Percentiles rank a stretch among this genome's conserved stretches.
Conservation (phyloP, 2,113 vertebrate species). For the Grammomys surdaster region DNA sequence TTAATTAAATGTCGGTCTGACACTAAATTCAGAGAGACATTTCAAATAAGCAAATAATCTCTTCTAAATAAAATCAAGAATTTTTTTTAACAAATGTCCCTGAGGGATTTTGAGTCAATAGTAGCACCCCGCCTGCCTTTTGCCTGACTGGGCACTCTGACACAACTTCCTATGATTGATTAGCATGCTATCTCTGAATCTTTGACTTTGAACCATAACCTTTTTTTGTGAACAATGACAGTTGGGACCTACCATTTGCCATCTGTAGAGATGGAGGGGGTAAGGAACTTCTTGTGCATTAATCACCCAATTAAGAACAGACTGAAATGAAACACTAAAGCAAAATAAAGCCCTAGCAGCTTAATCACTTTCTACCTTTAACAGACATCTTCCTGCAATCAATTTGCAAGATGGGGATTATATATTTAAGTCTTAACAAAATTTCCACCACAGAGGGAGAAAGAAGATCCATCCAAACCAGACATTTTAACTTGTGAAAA, state of each 20-base stretch:
- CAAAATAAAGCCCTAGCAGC: conserved; percentile 88
- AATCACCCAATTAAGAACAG: conserved; percentile 90
- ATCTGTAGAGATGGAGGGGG: conserved; percentile 87
- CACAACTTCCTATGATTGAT: conserved; percentile 90
- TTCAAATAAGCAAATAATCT: conserved; percentile 71
- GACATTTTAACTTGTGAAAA: conserved; percentile 67
- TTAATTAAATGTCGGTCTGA: conserved; percentile 62
- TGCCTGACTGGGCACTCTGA: conserved; percentile 88
- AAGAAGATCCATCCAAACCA: conserved; percentile 19
- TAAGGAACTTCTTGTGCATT: conserved; percentile 86
- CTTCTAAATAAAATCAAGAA: conserved; percentile 74
- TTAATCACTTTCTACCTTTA: conserved; percentile 87
- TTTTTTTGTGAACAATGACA: conserved; percentile 87
- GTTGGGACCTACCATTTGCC: conserved; percentile 90
- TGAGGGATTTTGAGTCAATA: conserved; percentile 73
- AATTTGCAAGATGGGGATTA: conserved; percentile 79
- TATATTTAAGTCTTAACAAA: conserved; percentile 77
- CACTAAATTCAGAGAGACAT: conserved; percentile 60
- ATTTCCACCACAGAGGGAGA: conserved; percentile 40
- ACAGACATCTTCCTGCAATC: conserved; percentile 84
- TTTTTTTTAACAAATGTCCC: conserved; percentile 38
- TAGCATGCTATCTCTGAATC: conserved; percentile 89
- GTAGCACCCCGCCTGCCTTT: conserved; percentile 85
- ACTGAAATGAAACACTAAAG: conserved; percentile 89
- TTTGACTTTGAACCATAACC: conserved; percentile 93